These are phyloP conservation scores for Priapulus caudatus DNA, from an alignment of 2,888 invertebrate genomes.

Conservation along the genomic window DNA sequence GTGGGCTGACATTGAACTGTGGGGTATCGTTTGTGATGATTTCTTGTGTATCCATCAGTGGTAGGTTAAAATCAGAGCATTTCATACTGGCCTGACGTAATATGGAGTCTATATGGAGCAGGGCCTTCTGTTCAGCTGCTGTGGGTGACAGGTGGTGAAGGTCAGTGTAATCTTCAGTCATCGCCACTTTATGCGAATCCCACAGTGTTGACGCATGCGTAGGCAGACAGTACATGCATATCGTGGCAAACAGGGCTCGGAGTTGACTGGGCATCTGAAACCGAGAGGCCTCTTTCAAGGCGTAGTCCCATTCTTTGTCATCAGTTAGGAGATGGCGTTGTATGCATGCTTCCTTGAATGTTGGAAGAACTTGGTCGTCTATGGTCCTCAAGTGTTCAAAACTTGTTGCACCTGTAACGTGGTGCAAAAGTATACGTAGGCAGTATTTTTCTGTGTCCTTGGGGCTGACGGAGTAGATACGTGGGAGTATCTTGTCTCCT, in stretches of 20 bases:
- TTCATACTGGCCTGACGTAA: background rate
- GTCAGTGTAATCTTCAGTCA: background rate
- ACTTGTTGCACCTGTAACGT: slow-evolving; percentile 26
- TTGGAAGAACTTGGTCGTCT: slow-evolving; percentile 9
- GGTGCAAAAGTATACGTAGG: slow-evolving; percentile 26
- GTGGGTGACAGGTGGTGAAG: background rate
- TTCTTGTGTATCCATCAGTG: background rate
- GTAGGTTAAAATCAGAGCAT: background rate
- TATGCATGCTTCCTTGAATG: slow-evolving; percentile 16
- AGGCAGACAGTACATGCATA: background rate
- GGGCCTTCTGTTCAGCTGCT: too few relatives aligned
- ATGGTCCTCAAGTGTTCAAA: slow-evolving; percentile 26
- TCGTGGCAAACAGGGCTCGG: background rate
- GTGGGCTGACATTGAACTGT: too few relatives aligned
- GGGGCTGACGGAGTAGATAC: slow-evolving; percentile 26
- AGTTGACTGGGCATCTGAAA: background rate
- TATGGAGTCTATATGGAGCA: background rate
- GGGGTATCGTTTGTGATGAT: too few relatives aligned
- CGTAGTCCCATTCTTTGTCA: slow-evolving; percentile 16
- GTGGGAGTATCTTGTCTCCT: slow-evolving; percentile 21
- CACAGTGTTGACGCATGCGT: background rate
- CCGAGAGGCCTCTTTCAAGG: background rate
- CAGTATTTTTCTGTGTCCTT: slow-evolving; percentile 26
- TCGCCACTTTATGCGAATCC: background rate
- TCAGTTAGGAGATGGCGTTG: slow-evolving; percentile 11